These are phyloP conservation scores for Drosophila eugracilis DNA, from an alignment of 1,140 invertebrate species.

Conservation along the genomic window DNA sequence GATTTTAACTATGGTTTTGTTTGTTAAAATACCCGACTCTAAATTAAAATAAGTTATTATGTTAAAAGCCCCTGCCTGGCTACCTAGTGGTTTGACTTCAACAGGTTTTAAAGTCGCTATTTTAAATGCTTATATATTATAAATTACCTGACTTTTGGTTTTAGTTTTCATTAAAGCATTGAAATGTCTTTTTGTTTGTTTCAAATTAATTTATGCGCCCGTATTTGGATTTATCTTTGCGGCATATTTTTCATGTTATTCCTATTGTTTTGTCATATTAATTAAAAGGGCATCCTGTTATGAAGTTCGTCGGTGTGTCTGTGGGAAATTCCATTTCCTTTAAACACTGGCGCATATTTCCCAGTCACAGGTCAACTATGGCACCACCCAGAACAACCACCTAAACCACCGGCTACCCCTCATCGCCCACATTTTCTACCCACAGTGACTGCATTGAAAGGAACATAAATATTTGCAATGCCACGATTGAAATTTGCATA, in stretches of 20 bases:
- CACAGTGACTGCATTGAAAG: constrained; percentile 37
- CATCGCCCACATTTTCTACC: neutral
- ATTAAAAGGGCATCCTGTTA: constrained; percentile 29
- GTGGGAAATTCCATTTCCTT: constrained; percentile 15
- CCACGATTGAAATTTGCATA: constrained; percentile 67
- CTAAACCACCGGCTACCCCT: neutral
- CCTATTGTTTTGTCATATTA: constrained; percentile 30
- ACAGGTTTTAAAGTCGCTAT: no score
- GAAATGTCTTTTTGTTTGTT: neutral
- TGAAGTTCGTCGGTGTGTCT: constrained; percentile 2
- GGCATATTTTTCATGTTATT: neutral
- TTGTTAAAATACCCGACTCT: no score
- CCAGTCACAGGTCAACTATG: constrained; percentile 4
- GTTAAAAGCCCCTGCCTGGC: no score
- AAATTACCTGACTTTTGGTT: neutral
- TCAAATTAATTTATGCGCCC: neutral
- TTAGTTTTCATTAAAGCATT: neutral
- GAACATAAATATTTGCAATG: constrained; percentile 60
- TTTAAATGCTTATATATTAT: no score
- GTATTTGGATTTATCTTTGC: constrained; percentile 1
- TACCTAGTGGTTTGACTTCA: no score
- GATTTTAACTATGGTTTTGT: no score
- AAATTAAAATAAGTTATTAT: no score
- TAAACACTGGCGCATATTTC: constrained; percentile 1
- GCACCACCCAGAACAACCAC: constrained; percentile 5